A percentile compares a stretch with the other conserved stretches of the same genome.
Evolutionary conservation across 2,888 invertebrate genomes (phyloP).

Genomic region (Agrochola circellaris): DNA sequence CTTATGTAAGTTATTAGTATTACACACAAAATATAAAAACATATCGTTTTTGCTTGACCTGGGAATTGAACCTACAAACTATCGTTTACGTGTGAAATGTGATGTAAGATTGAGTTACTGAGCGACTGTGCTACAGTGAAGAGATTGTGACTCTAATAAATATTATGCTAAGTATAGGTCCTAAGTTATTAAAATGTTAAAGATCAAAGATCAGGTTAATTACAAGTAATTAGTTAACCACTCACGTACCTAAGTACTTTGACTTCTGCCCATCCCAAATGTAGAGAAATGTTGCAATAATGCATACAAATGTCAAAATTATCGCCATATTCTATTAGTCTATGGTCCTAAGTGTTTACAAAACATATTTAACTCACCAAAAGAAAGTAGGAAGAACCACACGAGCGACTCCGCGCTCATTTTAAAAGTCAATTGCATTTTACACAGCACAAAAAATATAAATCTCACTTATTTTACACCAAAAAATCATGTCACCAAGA

Average conservation of each 20-base stretch:
- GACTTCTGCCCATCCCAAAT: background rate
- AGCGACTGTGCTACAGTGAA: background rate
- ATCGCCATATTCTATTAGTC: constrained; percentile 20
- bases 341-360: constrained; percentile 29
- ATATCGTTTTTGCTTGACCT: background rate
- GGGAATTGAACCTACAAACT: background rate
- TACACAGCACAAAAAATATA: constrained; percentile 43
- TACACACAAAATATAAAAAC: background rate
- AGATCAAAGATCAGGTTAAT: too few species aligned
- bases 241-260: background rate
- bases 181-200: background rate
- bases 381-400: constrained; percentile 72
- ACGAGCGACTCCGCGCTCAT: constrained; percentile 67
- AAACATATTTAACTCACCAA: constrained; percentile 72
- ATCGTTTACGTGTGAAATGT: background rate
- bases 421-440: constrained; percentile 51
- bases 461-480: constrained; percentile 32
- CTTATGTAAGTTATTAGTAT: background rate
- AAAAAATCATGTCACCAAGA: constrained; percentile 37
- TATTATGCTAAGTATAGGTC: background rate
- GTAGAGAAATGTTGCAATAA: constrained; percentile 11
- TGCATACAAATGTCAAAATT: constrained; percentile 48
- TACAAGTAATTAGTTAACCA: background rate
- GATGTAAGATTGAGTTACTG: constrained; percentile 24
- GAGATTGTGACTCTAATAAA: background rate